Base-by-base conservation (phyloP, 23 tunicate genomes). In the Styela clava region DNA sequence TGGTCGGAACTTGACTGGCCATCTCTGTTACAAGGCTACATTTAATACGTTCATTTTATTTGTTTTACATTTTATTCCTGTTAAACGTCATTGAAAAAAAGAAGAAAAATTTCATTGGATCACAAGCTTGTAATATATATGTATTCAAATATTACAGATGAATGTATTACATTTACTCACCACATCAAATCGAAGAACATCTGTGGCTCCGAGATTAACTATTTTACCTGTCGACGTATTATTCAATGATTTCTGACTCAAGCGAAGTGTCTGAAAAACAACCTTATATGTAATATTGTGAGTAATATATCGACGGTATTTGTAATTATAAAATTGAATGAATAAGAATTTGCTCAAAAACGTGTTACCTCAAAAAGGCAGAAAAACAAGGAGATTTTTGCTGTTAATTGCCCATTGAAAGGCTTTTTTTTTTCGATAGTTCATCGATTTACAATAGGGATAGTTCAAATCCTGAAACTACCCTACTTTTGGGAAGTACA, bases 121-220 rank as follows among this genome's bases (percentile, higher is more conserved):
- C 56, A 44, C 12, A 5, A 5, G 9, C 56, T 44, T 12, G 56
- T 44, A 7, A 12, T 44, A 44, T 44, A 44, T 5, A 44, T 44
- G 9, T 12, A 44, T 44, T 44, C 56, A 44, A 44, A 44, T 56
- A 56, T 20, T 21, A 21, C 64, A 61, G n/a, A 61, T 0, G 0
- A 61, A n/a, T n/a, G n/a, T n/a, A n/a, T n/a, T n/a, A n/a, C n/a
- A n/a, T 18, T 20, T 64, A 70, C 89, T 72, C 62, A 92, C 97
- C 33, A 34, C 67, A 62, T 95, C 87, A 77, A 61, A 91, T 37
- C 93, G 69, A 19, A 95, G 30, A 2, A 94, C 99, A 83, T 95
- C 99, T 2, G 95, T 90, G 0, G 99, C 69, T 12, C 86, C 86
- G 25, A 95, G 83, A 71, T 95, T 95, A 9, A 95, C 86, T 25